phyloP scores from a whole-genome alignment of 2,888 invertebrate species.

The Microctonus aethiopoides region DNA sequence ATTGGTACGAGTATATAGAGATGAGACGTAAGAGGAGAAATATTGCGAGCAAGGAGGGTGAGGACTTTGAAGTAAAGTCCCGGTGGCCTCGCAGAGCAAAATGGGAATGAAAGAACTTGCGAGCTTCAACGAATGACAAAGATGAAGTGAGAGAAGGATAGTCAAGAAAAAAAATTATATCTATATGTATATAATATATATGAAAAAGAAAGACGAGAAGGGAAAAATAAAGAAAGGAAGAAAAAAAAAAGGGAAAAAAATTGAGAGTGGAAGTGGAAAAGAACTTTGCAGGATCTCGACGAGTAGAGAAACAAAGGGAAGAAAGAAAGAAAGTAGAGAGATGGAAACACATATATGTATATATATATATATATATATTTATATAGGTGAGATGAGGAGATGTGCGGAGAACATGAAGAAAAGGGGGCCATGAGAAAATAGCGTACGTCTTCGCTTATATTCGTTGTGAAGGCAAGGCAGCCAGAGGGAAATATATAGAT shows the following conservation, averaged over 20 bases:
- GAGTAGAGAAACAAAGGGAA: constrained; percentile 20
- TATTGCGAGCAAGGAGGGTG: constrained; percentile 18
- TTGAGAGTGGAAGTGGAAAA: constrained; percentile 19
- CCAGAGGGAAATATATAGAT: not conserved
- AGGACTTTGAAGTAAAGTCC: constrained; percentile 15
- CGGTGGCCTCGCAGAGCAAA: constrained; percentile 27
- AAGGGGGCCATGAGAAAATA: constrained; percentile 62
- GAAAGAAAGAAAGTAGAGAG: constrained; percentile 28
- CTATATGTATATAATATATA: no score
- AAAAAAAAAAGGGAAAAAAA: constrained; percentile 22
- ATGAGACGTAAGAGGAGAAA: constrained; percentile 25
- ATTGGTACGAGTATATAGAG: no score
- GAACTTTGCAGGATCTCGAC: constrained; percentile 11
- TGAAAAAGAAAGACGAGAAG: not conserved
- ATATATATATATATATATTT: not conserved
- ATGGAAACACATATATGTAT: not conserved
- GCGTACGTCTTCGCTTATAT: constrained; percentile 46
- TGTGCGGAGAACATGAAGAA: constrained; percentile 54
- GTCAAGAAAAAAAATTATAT: no score
- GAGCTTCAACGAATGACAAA: constrained; percentile 29
- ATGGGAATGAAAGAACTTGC: constrained; percentile 24
- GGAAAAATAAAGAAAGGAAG: constrained; percentile 14
- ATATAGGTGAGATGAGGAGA: constrained; percentile 26
- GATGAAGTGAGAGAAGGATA: constrained; percentile 4
- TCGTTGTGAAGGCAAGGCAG: constrained; percentile 1